phyloP scores from a whole-genome alignment of 2,113 vertebrate species.

The Micronisus gabar region DNA sequence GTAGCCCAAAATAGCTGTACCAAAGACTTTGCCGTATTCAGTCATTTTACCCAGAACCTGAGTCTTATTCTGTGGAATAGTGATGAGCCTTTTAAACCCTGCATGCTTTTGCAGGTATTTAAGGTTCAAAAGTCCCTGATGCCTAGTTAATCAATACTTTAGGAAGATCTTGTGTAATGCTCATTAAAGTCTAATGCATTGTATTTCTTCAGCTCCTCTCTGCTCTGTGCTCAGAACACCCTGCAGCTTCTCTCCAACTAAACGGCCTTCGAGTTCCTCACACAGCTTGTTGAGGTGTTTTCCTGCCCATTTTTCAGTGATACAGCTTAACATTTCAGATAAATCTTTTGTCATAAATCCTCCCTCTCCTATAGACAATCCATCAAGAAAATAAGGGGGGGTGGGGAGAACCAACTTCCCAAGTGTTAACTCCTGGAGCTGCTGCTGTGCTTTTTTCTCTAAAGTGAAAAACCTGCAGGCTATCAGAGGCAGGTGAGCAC shows the following conservation, averaged over 20 bases:
- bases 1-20: slow-evolving; percentile 50
- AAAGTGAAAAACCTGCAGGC: neutral
- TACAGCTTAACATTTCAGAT: neutral
- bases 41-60: slow-evolving; percentile 9
- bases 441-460: neutral
- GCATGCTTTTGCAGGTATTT: slow-evolving; percentile 44
- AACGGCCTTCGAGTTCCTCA: slow-evolving; percentile 6
- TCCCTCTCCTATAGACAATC: neutral
- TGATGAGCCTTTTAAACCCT: slow-evolving; percentile 42
- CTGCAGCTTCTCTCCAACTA: slow-evolving; percentile 21
- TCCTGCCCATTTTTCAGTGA: slow-evolving; percentile 21
- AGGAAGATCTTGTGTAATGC: slow-evolving; percentile 35
- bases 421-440: neutral
- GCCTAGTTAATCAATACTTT: slow-evolving; percentile 63
- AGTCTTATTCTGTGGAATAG: slow-evolving; percentile 31
- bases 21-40: slow-evolving; percentile 26
- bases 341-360: slow-evolving; percentile 31
- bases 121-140: slow-evolving; percentile 48
- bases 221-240: neutral
- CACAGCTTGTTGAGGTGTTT: slow-evolving; percentile 26
- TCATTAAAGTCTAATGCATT: slow-evolving; percentile 55
- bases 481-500: neutral
- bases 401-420: neutral
- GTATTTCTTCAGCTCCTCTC: slow-evolving; percentile 22
- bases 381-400: neutral